These are phyloP conservation scores for Meiosimyza platycephala DNA, from an alignment of 2,888 invertebrate genomes.

Conservation along the genomic window DNA sequence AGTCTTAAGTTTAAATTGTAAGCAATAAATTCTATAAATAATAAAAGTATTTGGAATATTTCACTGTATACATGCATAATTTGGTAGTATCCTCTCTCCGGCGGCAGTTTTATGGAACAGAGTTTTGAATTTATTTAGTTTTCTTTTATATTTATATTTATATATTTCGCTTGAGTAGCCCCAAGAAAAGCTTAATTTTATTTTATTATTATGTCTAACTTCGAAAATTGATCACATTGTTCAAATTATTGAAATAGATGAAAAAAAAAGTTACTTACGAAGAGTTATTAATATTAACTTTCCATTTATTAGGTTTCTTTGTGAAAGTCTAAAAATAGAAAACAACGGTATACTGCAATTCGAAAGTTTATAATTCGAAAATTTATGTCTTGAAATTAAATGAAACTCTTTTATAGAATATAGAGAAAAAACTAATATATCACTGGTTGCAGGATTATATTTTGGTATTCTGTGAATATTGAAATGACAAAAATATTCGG, in stretches of 20 bases:
- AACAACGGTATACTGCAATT: conserved; percentile 26
- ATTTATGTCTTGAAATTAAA: conserved; percentile 18
- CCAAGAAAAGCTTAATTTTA: no score
- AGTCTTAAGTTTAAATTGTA: no score
- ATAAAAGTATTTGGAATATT: not conserved
- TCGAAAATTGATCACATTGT: conserved; percentile 32
- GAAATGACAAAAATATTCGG: no score
- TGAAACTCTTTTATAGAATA: conserved; percentile 3
- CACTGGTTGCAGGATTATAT: no score
- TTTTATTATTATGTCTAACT: not conserved
- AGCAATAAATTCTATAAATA: no score
- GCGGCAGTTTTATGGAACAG: no score
- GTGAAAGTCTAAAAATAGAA: conserved; percentile 38
- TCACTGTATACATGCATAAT: conserved; percentile 31
- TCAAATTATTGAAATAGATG: not conserved
- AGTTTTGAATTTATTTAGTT: no score
- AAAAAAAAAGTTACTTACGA: conserved; percentile 33
- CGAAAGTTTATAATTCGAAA: conserved; percentile 16
- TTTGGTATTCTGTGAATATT: no score
- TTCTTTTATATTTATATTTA: no score
- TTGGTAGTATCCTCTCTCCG: no score
- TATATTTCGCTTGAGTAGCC: no score
- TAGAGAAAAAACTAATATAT: not conserved
- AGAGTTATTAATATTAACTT: conserved; percentile 22
- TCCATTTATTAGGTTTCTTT: conserved; percentile 37